Conservation (phyloP, 2,113 vertebrate genomes). For the Morone saxatilis region DNA sequence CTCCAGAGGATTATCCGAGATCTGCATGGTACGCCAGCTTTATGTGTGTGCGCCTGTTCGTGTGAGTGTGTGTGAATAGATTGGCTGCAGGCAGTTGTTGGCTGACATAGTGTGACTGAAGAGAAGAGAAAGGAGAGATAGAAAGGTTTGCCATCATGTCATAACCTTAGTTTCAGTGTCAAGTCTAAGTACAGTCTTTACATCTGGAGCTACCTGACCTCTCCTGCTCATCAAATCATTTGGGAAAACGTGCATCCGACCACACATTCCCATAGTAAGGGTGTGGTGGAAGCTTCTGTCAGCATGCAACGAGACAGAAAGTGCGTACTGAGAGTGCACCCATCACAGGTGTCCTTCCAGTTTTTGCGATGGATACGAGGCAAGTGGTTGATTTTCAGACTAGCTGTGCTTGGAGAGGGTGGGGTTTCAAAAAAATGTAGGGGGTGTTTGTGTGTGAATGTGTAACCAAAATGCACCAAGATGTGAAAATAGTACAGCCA, state of each 20-base stretch:
- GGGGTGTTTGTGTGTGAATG: neutral
- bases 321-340: slow-evolving; percentile 51
- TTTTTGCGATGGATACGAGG: slow-evolving; percentile 79
- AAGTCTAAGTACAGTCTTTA: neutral
- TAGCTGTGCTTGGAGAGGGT: neutral
- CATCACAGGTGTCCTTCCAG: slow-evolving; percentile 69
- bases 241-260: slow-evolving; percentile 16
- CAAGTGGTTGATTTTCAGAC: slow-evolving; percentile 53
- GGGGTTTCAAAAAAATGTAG: neutral
- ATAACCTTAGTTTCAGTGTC: neutral
- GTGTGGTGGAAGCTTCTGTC: slow-evolving; percentile 44
- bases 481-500: neutral
- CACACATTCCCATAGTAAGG: slow-evolving; percentile 37
- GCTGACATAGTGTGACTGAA: slow-evolving; percentile 42
- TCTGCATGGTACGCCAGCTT: slow-evolving; percentile 88
- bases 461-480: slow-evolving; percentile 5
- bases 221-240: neutral
- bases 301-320: slow-evolving; percentile 69
- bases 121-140: slow-evolving; percentile 32
- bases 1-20: slow-evolving; percentile 96
- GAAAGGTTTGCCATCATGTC: slow-evolving; percentile 19
- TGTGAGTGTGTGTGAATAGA: slow-evolving; percentile 51
- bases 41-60: slow-evolving; percentile 35
- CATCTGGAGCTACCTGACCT: slow-evolving; percentile 9
- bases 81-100: slow-evolving; percentile 6